Evolutionary conservation across 1,140 invertebrate species (phyloP), one percentile per base, ranked within the genome.

Genomic region (Drosophila suzukii): DNA sequence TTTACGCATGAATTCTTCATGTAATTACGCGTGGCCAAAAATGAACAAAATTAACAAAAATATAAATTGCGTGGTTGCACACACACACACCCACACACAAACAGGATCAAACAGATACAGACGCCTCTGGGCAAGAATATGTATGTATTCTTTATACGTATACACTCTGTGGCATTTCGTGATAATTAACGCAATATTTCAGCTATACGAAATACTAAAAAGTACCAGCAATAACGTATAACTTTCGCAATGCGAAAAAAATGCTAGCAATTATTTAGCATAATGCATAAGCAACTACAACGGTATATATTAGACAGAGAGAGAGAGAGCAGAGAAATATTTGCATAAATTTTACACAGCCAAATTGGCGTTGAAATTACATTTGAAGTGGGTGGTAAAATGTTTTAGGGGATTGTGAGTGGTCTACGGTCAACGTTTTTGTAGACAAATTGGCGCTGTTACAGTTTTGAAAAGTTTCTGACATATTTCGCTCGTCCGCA

Each of bases 111-210:
- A 68, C 41, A 56, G 53, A 70, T 55, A 70, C 51, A 50, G 12
- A 7, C 24, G 43, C 49, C 66, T 60, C 55, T 57, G 38, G 43
- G 63, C 41, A 6, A 47, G 54, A 30, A 47, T 54, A 43, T 38
- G 27, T 32, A 38, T 59, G 3, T 17, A 17, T 30, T 34, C 10
- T 17, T 15, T 17, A 15, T 15, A 32, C n/a, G 68, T 80, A 72
- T 46, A 79, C 79, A 75, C 63, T 27, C 60, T 67, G 56, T 74
- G 50, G 75, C 58, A 43, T 65, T 82, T 63, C 49, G 41, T 49
- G 79, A 83, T 86, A 86, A 86, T 86, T 88, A 88, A 82, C 83
- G 72, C 76, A 76, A 86, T 79, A 86, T 86, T 85, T 81, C 54
- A 71, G 56, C 66, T 61, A 46, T 55, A 61, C 70, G 86, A 51